phyloP scores from a whole-genome alignment of 2,888 invertebrate species.

The Cyrtodaria siliqua region DNA sequence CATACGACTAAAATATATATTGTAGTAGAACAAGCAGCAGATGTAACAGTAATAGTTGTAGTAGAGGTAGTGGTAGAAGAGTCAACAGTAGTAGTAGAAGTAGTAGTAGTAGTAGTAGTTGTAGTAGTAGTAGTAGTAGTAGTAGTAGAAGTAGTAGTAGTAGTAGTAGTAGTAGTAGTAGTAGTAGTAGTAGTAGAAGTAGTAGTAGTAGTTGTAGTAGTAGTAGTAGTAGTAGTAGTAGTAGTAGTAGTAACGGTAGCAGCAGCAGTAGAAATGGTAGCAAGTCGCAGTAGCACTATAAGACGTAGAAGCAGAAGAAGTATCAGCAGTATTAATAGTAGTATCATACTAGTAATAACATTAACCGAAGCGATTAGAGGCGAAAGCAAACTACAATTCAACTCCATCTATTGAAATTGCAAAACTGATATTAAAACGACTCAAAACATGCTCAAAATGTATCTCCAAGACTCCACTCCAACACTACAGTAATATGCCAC shows the following conservation, averaged over 20 bases:
- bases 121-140: slow-evolving; percentile 32
- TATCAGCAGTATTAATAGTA: slow-evolving; percentile 17
- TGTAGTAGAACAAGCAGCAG: not conserved
- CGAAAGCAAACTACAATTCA: too few relatives aligned
- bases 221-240: slow-evolving; percentile 21
- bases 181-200: slow-evolving; percentile 28
- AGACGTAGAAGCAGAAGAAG: slow-evolving; percentile 16
- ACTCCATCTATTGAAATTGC: too few relatives aligned
- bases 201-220: slow-evolving; percentile 15
- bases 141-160: slow-evolving; percentile 22
- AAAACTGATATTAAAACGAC: too few relatives aligned
- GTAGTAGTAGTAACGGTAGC: slow-evolving; percentile 26
- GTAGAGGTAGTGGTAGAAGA: not conserved
- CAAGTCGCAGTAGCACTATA: slow-evolving; percentile 11
- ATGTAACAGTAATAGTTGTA: not conserved
- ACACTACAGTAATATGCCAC: too few relatives aligned
- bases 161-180: slow-evolving; percentile 27
- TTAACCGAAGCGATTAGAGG: too few relatives aligned
- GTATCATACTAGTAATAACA: slow-evolving; percentile 27
- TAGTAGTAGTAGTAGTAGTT: slow-evolving; percentile 26
- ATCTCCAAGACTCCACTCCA: too few relatives aligned
- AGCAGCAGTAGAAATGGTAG: slow-evolving; percentile 16
- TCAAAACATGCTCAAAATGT: too few relatives aligned
- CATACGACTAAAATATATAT: too few relatives aligned
- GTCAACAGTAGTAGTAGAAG: slow-evolving; percentile 2